A percentile compares a stretch with the other conserved stretches of the same genome.
Evolutionary conservation across 2,113 vertebrate species (phyloP).

Genomic region (Pseudonaja textilis): DNA sequence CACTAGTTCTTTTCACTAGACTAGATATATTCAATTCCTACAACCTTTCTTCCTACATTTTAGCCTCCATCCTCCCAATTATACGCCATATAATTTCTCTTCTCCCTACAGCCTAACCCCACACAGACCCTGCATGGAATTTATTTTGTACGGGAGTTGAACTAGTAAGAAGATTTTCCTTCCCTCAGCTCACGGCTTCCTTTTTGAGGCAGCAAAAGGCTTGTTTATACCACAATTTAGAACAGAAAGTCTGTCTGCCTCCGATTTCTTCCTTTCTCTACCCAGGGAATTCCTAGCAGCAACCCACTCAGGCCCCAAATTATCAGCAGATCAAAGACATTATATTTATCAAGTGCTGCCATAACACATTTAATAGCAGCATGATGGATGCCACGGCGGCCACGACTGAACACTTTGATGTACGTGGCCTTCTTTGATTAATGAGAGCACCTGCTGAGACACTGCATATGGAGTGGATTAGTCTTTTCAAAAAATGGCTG

Average conservation of each 20-base stretch:
- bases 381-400: slow-evolving; percentile 79
- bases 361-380: slow-evolving; percentile 71
- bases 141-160: background rate
- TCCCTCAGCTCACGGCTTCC: background rate
- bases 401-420: slow-evolving; percentile 80
- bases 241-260: slow-evolving; percentile 15
- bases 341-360: slow-evolving; percentile 74
- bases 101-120: background rate
- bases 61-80: background rate
- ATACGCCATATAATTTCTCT: background rate
- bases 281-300: slow-evolving; percentile 56
- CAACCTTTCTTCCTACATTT: background rate
- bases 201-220: background rate
- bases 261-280: slow-evolving; percentile 32
- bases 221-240: slow-evolving; percentile 11
- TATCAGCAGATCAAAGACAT: slow-evolving; percentile 75
- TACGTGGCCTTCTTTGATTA: slow-evolving; percentile 82
- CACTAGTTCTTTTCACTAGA: background rate
- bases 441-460: slow-evolving; percentile 78
- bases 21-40: background rate
- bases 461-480: slow-evolving; percentile 82
- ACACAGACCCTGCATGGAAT: background rate
- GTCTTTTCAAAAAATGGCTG: slow-evolving; percentile 82
- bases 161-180: background rate
- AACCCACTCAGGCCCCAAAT: slow-evolving; percentile 62